Percentiles rank a stretch among this genome's conserved stretches.
phyloP scores from a whole-genome alignment of 2,113 vertebrate species.

The Pygoscelis antarcticus region DNA sequence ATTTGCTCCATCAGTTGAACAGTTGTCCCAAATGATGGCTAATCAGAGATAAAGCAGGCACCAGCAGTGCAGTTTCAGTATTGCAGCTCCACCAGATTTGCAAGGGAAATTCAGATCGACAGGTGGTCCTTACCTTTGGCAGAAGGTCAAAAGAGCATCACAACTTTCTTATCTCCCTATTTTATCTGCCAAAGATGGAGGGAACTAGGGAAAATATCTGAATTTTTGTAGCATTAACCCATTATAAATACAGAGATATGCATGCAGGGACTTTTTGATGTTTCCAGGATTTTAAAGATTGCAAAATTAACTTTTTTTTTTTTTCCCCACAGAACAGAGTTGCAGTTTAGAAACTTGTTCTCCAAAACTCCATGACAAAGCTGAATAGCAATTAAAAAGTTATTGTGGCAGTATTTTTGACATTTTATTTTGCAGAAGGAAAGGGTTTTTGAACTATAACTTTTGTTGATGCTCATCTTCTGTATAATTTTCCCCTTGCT shows the following conservation, averaged over 20 bases:
- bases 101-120: conserved; percentile 62
- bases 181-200: neutral
- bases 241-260: neutral
- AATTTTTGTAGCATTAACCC: neutral
- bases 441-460: rapidly evolving
- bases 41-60: conserved; percentile 66
- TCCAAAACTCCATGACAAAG: neutral
- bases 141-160: conserved; percentile 49
- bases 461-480: neutral
- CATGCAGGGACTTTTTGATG: neutral
- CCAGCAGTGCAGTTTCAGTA: conserved; percentile 49
- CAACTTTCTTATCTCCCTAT: neutral
- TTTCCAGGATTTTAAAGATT: neutral
- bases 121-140: conserved; percentile 61
- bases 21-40: conserved; percentile 59
- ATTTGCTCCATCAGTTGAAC: conserved; percentile 43
- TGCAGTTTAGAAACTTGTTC: neutral
- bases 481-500: neutral
- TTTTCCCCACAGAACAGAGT: neutral
- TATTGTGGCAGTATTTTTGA: neutral
- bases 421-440: neutral
- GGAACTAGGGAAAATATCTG: neutral
- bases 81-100: conserved; percentile 56
- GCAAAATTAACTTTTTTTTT: neutral
- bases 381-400: neutral